These are phyloP conservation scores for Ooceraea biroi DNA, from an alignment of 1,140 invertebrate genomes.

Conservation along the genomic window DNA sequence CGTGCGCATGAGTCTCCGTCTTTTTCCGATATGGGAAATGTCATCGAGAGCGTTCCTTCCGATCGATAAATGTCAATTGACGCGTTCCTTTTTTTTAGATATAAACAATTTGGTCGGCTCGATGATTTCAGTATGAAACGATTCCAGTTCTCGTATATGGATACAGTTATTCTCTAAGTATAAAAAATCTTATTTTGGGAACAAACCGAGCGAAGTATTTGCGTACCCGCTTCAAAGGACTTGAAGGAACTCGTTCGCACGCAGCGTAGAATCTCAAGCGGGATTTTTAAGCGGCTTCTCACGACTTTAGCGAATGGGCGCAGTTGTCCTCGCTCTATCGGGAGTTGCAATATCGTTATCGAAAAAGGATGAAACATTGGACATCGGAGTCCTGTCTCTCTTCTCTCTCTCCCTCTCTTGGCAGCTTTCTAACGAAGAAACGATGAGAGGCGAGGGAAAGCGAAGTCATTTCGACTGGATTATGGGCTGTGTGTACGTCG, in stretches of 20 bases:
- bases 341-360: not conserved
- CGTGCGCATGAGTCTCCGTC: not conserved
- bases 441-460: not conserved
- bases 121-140: not conserved
- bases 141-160: constrained; percentile 20
- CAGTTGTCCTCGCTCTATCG: constrained; percentile 7
- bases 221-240: constrained; percentile 73
- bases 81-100: not conserved
- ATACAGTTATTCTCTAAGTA: constrained; percentile 19
- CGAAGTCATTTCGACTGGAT: constrained; percentile 48
- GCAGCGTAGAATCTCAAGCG: constrained; percentile 12
- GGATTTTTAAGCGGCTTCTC: not conserved
- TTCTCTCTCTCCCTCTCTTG: not conserved
- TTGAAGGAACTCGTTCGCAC: constrained; percentile 52
- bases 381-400: constrained; percentile 34
- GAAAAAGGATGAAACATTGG: not conserved
- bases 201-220: constrained; percentile 60
- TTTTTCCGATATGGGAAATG: not conserved
- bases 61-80: not conserved
- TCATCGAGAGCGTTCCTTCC: not conserved
- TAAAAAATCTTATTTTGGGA: constrained; percentile 61
- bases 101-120: not conserved
- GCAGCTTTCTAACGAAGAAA: not conserved
- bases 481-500: constrained; percentile 72
- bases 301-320: not conserved